phyloP scores from a whole-genome alignment of 2,888 invertebrate genomes.

The Leptopilina myrica region DNA sequence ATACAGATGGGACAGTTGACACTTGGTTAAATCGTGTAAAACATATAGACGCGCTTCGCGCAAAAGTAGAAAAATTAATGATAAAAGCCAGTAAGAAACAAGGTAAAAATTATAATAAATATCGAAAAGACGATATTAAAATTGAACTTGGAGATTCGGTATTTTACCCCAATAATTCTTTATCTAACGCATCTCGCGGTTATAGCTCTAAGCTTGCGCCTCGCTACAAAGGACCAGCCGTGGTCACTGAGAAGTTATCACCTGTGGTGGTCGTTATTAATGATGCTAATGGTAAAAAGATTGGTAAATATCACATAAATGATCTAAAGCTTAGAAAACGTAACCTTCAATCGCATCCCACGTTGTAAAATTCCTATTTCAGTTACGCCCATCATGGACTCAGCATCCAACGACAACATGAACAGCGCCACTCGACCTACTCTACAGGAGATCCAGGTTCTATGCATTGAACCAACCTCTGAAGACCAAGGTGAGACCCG shows the following conservation, averaged over 20 bases:
- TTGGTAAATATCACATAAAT: too few species aligned
- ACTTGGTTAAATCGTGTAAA: not conserved
- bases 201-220: not conserved
- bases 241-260: not conserved
- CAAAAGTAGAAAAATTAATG: not conserved
- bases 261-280: not conserved
- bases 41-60: not conserved
- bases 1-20: not conserved
- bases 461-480: too few species aligned
- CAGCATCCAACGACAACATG: too few species aligned
- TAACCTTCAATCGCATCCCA: too few species aligned
- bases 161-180: constrained; percentile 2
- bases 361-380: too few species aligned
- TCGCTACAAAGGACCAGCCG: not conserved
- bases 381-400: too few species aligned
- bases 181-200: not conserved
- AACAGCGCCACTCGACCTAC: too few species aligned
- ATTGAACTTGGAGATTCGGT: too few species aligned
- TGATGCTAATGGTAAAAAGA: not conserved
- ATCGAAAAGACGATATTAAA: too few species aligned
- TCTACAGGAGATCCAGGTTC: too few species aligned
- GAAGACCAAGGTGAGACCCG: too few species aligned
- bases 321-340: too few species aligned
- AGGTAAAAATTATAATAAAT: not conserved
- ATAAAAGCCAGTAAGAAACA: not conserved